Conservation (phyloP, 2,113 vertebrate species). For the Triplophysa rosa region DNA sequence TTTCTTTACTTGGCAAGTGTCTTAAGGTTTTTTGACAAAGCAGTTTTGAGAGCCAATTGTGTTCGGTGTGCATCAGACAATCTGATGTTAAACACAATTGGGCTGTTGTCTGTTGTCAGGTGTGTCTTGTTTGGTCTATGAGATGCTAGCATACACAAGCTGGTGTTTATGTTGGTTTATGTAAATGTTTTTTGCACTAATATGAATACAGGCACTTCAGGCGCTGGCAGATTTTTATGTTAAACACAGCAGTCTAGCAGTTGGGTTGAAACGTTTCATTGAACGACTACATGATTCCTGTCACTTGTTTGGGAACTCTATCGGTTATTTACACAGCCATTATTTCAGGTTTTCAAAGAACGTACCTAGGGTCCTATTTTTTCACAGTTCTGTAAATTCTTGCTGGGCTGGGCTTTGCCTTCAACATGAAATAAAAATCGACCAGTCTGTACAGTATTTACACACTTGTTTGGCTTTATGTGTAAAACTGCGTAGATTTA, state of each 20-base stretch:
- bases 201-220: not conserved
- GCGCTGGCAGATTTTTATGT: not conserved
- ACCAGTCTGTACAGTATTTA: not conserved
- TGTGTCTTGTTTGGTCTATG: too few species aligned
- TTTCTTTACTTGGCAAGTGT: too few species aligned
- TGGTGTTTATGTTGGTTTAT: too few species aligned
- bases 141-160: too few species aligned
- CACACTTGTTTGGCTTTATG: too few species aligned
- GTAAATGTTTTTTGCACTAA: not conserved
- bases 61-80: too few species aligned
- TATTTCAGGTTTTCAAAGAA: not conserved
- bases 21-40: too few species aligned
- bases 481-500: too few species aligned
- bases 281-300: constrained; percentile 15
- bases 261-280: constrained; percentile 1
- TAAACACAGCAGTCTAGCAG: constrained; percentile 8
- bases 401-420: constrained; percentile 5
- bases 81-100: too few species aligned
- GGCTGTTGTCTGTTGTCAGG: too few species aligned
- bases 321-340: not conserved
- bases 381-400: not conserved
- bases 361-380: not conserved
- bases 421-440: not conserved
- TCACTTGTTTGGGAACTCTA: not conserved
- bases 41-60: too few species aligned